Conservation (phyloP, 2,888 invertebrate genomes). For the Thumatha senex region DNA sequence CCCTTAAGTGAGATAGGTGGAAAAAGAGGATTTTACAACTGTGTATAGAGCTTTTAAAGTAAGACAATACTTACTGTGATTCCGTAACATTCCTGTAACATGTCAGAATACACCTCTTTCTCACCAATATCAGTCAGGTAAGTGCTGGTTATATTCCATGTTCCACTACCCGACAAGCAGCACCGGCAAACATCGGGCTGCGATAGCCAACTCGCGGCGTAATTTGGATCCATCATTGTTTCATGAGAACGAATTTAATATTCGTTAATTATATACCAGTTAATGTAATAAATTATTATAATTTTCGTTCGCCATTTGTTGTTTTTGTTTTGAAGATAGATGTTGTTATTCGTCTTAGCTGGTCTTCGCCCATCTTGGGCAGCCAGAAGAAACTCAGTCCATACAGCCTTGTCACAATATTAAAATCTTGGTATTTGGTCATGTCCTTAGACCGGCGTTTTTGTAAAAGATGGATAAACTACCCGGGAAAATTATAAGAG, state of each 20-base stretch:
- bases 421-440: no score
- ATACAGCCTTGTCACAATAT: no score
- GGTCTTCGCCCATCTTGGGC: not conserved
- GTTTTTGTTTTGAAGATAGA: not conserved
- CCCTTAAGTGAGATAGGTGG: no score
- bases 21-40: no score
- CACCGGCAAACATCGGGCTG: conserved; percentile 57
- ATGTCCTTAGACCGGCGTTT: no score
- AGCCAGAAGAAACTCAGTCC: no score
- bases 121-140: conserved; percentile 44
- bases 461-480: no score
- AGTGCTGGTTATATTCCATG: conserved; percentile 47
- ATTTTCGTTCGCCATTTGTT: not conserved
- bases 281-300: no score
- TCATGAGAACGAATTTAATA: no score
- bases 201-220: conserved; percentile 18
- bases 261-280: no score
- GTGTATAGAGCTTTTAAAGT: no score
- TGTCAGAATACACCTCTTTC: conserved; percentile 53
- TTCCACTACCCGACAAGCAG: conserved; percentile 52
- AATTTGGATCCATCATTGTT: conserved; percentile 12
- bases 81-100: conserved; percentile 56
- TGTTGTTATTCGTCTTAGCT: not conserved
- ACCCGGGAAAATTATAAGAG: no score
- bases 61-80: conserved; percentile 46